Evolutionary conservation across 2,888 invertebrate species (phyloP).

Genomic region (Molorchus minor): DNA sequence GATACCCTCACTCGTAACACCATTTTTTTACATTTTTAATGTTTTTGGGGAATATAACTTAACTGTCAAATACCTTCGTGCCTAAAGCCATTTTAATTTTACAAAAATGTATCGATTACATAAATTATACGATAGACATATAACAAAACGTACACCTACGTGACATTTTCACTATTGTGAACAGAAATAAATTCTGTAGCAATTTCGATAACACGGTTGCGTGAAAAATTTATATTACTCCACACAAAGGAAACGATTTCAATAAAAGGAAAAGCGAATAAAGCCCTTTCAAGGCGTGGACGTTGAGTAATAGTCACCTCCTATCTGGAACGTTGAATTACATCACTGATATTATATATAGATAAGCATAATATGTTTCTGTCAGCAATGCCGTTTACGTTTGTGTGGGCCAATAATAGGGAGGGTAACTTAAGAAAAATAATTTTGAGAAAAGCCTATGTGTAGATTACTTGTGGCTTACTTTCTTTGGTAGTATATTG

Average conservation of each 20-base stretch:
- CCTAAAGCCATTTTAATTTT: no score
- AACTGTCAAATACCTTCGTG: no score
- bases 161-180: background rate
- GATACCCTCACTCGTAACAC: no score
- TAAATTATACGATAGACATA: no score
- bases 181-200: background rate
- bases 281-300: constrained; percentile 3
- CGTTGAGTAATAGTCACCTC: constrained; percentile 20
- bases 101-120: no score
- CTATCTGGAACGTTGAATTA: constrained; percentile 17
- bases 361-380: constrained; percentile 26
- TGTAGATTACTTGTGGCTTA: no score
- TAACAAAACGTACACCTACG: background rate
- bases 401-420: no score
- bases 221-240: constrained; percentile 11
- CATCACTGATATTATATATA: constrained; percentile 35
- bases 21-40: no score
- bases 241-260: constrained; percentile 12
- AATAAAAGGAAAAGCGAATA: constrained; percentile 1
- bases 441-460: no score
- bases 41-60: no score
- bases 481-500: no score
- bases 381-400: constrained; percentile 25
- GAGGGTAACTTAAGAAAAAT: no score
- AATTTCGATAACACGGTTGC: background rate